Base-by-base conservation (phyloP, 2,888 invertebrate species). In the Sabatieria punctata region DNA sequence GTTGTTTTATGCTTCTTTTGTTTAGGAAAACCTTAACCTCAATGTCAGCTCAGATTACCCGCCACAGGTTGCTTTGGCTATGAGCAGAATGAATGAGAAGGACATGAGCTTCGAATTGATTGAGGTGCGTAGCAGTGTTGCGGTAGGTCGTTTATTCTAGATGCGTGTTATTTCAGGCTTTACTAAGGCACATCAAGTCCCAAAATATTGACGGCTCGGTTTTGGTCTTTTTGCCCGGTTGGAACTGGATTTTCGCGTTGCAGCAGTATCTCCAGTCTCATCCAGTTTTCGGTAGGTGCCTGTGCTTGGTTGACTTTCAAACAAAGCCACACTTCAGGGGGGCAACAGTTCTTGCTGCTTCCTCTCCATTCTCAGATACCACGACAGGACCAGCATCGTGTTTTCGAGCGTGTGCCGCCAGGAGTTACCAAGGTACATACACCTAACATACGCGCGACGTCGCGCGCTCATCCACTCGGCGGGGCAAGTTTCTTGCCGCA, bases 321-420 rank as follows among this genome's bases (percentile, higher is more conserved):
- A n/a, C n/a, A n/a, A 33, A 33, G 13, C 11, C n/a, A 33, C 19
- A 38, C 6, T 38, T 22, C 53, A 51, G 77, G 78, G 33, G 68
- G 74, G 2, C 64, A 72, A 0, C 69, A 74, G 25, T 93, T 80
- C 63, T 68, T 77, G 2, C 78, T 95, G 45, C 72, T 97, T 51
- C 95, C 95, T 0, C 74, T 97, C n/a, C 97, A 97, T 68, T 93
- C 93, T 1, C 93, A 93, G 69, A 77, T 97, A 54, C 91, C 95
- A 0, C 74, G 89, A 39, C 88, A 88, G 53, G 95, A 95, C 63
- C 95, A 97, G 68, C 78, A 67, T 43, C 78, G 77, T 61, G 93
- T 95, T 11, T 97, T 97, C 66, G 78, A 85, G 25, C 77, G 81
- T 0, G 85, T 86, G 0, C 82, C 85, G 0, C 71, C 75, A 0